Conservation (phyloP, 30 jellyfish, hydroid and myxozoan genomes). For the Mastigias papua region DNA sequence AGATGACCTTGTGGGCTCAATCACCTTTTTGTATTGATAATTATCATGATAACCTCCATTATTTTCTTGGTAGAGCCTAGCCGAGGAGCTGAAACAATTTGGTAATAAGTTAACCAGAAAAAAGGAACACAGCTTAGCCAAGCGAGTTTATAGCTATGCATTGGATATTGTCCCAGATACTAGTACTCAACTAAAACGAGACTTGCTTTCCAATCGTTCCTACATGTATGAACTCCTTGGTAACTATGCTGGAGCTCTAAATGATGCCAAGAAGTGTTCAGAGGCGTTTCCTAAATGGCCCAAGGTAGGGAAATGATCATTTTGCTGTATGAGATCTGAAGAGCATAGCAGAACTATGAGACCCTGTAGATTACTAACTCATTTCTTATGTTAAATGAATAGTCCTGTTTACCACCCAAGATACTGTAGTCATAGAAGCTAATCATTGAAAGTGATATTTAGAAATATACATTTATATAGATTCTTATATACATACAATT, state of each 20-base stretch:
- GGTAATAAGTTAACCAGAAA: constrained; percentile 22
- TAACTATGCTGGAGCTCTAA: constrained; percentile 14
- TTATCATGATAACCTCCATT: too few species aligned
- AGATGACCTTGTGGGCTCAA: too few species aligned
- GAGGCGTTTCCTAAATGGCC: constrained; percentile 57
- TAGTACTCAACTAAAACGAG: constrained; percentile 6
- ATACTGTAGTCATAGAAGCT: too few species aligned
- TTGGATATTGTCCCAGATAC: constrained; percentile 17
- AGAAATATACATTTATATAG: too few species aligned
- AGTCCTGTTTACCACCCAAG: too few species aligned
- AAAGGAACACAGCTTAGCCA: constrained; percentile 13
- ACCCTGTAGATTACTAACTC: too few species aligned
- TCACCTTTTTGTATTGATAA: too few species aligned
- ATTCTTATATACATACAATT: too few species aligned
- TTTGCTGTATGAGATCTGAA: not conserved
- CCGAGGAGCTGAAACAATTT: constrained; percentile 25
- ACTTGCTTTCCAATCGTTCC: constrained; percentile 49
- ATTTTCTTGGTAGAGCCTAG: constrained; percentile 43
- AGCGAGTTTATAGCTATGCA: constrained; percentile 42
- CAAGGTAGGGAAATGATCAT: constrained; percentile 28
- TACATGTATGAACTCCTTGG: constrained; percentile 19
- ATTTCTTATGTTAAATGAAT: too few species aligned
- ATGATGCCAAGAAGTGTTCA: constrained; percentile 50
- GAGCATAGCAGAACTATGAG: too few species aligned
- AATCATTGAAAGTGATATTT: too few species aligned